Evolutionary conservation across 2,797 vertebrate species (phyloP).

Genomic region (Centropyge bicolor): DNA sequence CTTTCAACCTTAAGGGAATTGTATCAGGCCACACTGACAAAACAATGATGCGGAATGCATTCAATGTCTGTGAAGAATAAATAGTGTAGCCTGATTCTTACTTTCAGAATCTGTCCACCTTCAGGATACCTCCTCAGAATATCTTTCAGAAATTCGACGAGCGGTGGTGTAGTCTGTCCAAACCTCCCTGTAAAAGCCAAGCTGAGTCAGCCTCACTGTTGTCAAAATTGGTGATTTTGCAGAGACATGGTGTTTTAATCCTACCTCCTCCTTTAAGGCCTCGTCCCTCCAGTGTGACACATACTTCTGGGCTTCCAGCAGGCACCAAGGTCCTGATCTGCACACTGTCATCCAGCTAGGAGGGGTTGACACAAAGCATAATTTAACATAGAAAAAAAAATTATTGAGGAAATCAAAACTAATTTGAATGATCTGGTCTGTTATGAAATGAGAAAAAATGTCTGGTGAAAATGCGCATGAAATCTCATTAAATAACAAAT

Average conservation of each 20-base stretch:
- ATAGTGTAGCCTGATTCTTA: slow-evolving; percentile 71
- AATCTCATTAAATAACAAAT: background rate
- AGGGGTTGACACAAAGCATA: slow-evolving; percentile 35
- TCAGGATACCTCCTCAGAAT: slow-evolving; percentile 98
- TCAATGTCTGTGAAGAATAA: background rate
- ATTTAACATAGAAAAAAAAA: background rate
- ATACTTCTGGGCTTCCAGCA: slow-evolving; percentile 85
- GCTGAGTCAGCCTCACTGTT: slow-evolving; percentile 12
- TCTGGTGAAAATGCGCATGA: background rate
- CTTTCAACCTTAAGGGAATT: background rate
- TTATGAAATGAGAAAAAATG: background rate
- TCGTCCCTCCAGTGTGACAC: slow-evolving; percentile 90
- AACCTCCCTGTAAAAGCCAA: slow-evolving; percentile 90
- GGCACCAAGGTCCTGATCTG: slow-evolving; percentile 87
- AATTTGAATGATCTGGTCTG: background rate
- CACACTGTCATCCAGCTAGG: slow-evolving; percentile 88
- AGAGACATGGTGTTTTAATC: slow-evolving; percentile 28
- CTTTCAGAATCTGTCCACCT: slow-evolving; percentile 99
- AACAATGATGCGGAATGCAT: background rate
- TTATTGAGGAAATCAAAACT: slow-evolving; percentile 8
- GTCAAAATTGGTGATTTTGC: background rate
- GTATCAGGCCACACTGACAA: background rate
- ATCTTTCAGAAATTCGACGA: slow-evolving; percentile 98
- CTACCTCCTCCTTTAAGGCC: slow-evolving; percentile 96
- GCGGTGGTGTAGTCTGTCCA: slow-evolving; percentile 97